These are phyloP conservation scores for Cepaea nemoralis DNA, from an alignment of 1,140 invertebrate species.

Conservation along the genomic window DNA sequence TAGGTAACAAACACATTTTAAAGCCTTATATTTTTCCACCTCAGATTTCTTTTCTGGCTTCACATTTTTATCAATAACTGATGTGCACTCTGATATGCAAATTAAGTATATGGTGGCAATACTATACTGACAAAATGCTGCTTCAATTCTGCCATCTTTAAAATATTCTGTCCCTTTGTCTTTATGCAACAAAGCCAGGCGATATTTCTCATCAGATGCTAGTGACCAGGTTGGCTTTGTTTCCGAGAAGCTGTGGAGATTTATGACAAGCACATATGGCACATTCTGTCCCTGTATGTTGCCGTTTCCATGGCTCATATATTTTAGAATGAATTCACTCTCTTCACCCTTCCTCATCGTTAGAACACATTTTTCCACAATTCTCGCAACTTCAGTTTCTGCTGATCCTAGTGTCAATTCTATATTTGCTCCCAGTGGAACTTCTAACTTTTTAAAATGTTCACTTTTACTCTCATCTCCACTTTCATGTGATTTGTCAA, in stretches of 20 bases:
- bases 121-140: slow-evolving; percentile 56
- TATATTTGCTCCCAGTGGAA: background rate
- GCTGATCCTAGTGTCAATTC: slow-evolving; percentile 11
- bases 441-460: background rate
- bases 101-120: slow-evolving; percentile 55
- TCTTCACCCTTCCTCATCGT: slow-evolving; percentile 30
- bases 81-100: slow-evolving; percentile 36
- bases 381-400: background rate
- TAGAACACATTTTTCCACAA: slow-evolving; percentile 15
- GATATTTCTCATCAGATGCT: slow-evolving; percentile 50
- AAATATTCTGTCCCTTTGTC: slow-evolving; percentile 57
- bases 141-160: slow-evolving; percentile 47
- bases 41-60: background rate
- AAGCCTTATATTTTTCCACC: slow-evolving; percentile 34
- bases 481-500: background rate
- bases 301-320: background rate
- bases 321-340: slow-evolving; percentile 2
- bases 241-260: slow-evolving; percentile 48
- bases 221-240: slow-evolving; percentile 46
- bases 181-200: slow-evolving; percentile 53
- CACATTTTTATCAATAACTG: background rate
- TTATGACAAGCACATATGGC: slow-evolving; percentile 5
- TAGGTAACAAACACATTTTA: slow-evolving; percentile 56
- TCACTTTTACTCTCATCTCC: background rate
- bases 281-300: background rate